Conservation (phyloP, 2,113 vertebrate species). For the Saguinus imperator region DNA sequence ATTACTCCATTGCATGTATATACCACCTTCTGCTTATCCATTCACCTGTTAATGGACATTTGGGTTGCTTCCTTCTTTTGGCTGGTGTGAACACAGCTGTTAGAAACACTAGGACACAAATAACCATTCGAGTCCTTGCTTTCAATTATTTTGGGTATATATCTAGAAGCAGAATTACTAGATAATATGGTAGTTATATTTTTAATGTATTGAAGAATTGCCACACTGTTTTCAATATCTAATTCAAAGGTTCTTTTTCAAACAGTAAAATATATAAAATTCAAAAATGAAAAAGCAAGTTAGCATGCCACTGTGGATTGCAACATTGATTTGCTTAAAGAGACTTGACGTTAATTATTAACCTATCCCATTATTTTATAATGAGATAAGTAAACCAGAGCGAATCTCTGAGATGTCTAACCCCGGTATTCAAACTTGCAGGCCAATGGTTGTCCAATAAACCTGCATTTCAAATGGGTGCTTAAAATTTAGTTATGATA, state of each 20-base stretch:
- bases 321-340: background rate
- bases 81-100: background rate
- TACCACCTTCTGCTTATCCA: background rate
- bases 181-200: background rate
- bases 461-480: background rate
- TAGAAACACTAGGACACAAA: background rate
- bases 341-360: background rate
- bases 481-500: background rate
- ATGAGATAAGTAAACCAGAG: background rate
- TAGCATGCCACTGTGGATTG: background rate
- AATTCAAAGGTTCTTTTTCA: background rate
- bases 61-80: background rate
- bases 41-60: background rate
- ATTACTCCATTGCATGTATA: background rate
- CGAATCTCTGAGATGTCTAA: background rate
- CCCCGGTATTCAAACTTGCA: background rate
- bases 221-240: background rate
- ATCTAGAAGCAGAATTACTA: background rate
- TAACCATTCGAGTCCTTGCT: background rate
- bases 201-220: background rate
- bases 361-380: background rate
- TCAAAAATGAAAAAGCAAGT: background rate
- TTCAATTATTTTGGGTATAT: background rate
- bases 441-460: background rate
- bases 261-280: slow-evolving; percentile 40